Evolutionary conservation across 2,113 vertebrate genomes (phyloP).

Genomic region (Actenoides hombroni): DNA sequence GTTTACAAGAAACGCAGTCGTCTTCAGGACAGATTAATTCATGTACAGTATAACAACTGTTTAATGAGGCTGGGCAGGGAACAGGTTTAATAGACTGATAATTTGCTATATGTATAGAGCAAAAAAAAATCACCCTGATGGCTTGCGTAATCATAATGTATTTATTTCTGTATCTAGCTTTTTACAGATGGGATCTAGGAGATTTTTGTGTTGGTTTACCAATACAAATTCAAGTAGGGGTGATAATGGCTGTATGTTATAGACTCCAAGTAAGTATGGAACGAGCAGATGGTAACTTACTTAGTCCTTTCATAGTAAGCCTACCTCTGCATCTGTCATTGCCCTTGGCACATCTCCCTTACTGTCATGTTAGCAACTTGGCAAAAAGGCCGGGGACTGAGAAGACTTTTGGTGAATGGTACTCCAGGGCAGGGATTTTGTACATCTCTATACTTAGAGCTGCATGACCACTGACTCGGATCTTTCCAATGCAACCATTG

Average conservation of each 20-base stretch:
- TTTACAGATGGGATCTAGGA: background rate
- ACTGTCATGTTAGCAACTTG: background rate
- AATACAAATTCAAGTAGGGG: background rate
- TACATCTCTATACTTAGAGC: background rate
- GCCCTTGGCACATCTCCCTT: background rate
- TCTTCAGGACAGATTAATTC: background rate
- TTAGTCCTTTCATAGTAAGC: background rate
- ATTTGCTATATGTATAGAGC: background rate
- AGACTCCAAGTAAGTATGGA: background rate
- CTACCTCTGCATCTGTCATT: background rate
- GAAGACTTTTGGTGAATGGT: background rate
- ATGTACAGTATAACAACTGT: background rate
- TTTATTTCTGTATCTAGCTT: background rate
- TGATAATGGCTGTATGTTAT: background rate
- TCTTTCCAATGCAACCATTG: background rate
- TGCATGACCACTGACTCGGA: accelerated
- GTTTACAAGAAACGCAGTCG: background rate
- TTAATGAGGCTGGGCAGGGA: background rate
- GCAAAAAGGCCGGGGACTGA: background rate
- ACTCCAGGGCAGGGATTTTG: background rate
- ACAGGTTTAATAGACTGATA: background rate
- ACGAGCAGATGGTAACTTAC: background rate
- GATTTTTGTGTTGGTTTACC: background rate
- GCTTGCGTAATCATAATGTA: background rate
- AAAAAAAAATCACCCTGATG: background rate